Evolutionary conservation across 2,797 vertebrate genomes (phyloP).

Genomic region (Morus bassanus): DNA sequence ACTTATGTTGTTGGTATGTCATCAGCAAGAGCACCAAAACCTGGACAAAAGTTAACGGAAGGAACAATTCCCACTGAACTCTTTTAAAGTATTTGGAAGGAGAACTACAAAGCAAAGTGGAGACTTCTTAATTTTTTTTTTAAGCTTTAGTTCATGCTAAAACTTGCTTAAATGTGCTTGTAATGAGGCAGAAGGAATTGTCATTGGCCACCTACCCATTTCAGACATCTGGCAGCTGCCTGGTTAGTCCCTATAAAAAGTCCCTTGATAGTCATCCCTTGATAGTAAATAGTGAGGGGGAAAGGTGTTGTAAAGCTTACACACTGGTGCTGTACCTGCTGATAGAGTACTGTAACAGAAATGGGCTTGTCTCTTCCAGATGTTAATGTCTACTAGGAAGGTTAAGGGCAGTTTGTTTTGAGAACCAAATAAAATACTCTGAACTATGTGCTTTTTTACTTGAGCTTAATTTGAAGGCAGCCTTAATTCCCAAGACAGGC

Average conservation of each 20-base stretch:
- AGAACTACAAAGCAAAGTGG: background rate
- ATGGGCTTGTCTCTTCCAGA: background rate
- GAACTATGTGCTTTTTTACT: background rate
- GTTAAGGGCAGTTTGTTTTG: background rate
- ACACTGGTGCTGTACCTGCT: background rate
- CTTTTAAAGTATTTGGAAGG: background rate
- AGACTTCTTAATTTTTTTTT: background rate
- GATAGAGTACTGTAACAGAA: background rate
- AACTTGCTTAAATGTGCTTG: background rate
- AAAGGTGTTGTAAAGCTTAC: background rate
- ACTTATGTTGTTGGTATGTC: background rate
- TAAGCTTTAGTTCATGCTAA: background rate
- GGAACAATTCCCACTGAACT: background rate
- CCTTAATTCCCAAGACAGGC: background rate
- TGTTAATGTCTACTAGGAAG: background rate
- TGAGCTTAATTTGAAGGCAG: background rate
- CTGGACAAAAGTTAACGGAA: background rate
- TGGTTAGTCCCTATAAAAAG: background rate
- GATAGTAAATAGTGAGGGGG: background rate
- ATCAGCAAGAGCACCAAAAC: background rate
- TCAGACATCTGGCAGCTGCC: background rate
- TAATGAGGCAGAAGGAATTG: conserved; percentile 4
- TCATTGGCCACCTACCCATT: background rate
- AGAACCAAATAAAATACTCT: background rate
- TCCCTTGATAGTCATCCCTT: background rate